Conservation (phyloP, 2,888 invertebrate genomes). For the Drosophila gaucha region DNA sequence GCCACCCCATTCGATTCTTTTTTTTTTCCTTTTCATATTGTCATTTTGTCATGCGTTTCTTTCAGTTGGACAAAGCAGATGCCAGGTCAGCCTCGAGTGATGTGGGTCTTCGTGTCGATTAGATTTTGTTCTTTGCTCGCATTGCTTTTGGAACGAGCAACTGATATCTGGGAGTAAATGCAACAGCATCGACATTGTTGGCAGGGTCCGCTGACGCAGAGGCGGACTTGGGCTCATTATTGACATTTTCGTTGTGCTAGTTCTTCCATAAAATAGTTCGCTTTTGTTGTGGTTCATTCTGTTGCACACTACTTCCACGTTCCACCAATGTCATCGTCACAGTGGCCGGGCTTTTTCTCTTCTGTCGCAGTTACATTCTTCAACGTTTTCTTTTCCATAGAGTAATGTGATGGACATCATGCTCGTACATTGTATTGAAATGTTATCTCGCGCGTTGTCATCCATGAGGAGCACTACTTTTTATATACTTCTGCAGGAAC, state of each 20-base stretch:
- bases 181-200: constrained; percentile 64
- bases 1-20: constrained; percentile 49
- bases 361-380: constrained; percentile 60
- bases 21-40: constrained; percentile 32
- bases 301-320: constrained; percentile 33
- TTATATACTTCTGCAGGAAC: constrained; percentile 26
- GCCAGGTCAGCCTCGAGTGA: constrained; percentile 43
- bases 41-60: constrained; percentile 50
- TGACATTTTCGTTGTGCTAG: constrained; percentile 28
- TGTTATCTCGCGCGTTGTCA: constrained; percentile 49
- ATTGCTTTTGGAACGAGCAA: constrained; percentile 42
- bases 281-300: constrained; percentile 71
- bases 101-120: constrained; percentile 19
- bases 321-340: constrained; percentile 25
- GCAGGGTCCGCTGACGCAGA: constrained; percentile 17
- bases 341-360: constrained; percentile 25
- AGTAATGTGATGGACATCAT: constrained; percentile 60
- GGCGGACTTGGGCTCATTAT: constrained; percentile 27
- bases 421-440: constrained; percentile 71
- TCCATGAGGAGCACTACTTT: constrained; percentile 28
- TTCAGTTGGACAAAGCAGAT: constrained; percentile 71
- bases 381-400: constrained; percentile 47
- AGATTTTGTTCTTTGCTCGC: constrained; percentile 27
- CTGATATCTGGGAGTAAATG: constrained; percentile 46
- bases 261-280: constrained; percentile 27